Conservation (phyloP, 2,888 invertebrate genomes). For the Baccha elongata region DNA sequence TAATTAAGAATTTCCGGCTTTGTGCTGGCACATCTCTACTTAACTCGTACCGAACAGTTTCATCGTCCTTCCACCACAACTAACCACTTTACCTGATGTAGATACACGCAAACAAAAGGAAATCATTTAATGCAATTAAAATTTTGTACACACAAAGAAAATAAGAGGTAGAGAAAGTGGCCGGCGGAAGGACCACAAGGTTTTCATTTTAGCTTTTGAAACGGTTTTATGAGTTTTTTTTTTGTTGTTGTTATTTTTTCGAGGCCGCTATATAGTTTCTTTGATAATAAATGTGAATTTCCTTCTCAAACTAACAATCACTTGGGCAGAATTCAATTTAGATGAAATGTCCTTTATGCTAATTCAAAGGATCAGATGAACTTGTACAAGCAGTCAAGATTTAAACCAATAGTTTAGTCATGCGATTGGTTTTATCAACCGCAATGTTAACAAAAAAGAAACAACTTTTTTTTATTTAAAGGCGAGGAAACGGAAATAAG, state of each 20-base stretch:
- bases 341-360: conserved; percentile 63
- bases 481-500: conserved; percentile 17
- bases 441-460: conserved; percentile 11
- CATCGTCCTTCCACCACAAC: conserved; percentile 26
- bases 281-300: neutral
- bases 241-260: conserved; percentile 2
- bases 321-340: conserved; percentile 50
- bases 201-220: conserved; percentile 23
- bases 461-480: neutral
- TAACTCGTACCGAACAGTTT: neutral
- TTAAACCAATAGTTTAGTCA: conserved; percentile 32
- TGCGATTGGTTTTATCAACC: conserved; percentile 43
- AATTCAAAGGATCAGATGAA: conserved; percentile 41
- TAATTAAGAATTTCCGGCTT: conserved; percentile 72
- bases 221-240: conserved; percentile 21
- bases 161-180: conserved; percentile 22
- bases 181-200: conserved; percentile 56
- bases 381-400: conserved; percentile 24
- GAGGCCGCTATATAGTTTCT: conserved; percentile 24
- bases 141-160: conserved; percentile 51
- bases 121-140: conserved; percentile 72
- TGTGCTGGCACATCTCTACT: conserved; percentile 26
- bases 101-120: conserved; percentile 62
- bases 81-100: conserved; percentile 54
- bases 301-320: conserved; percentile 32